A percentile compares a stretch with the other conserved stretches of the same genome.
Evolutionary conservation across 1,140 invertebrate genomes (phyloP).

Genomic region (Trichonephila clavata): DNA sequence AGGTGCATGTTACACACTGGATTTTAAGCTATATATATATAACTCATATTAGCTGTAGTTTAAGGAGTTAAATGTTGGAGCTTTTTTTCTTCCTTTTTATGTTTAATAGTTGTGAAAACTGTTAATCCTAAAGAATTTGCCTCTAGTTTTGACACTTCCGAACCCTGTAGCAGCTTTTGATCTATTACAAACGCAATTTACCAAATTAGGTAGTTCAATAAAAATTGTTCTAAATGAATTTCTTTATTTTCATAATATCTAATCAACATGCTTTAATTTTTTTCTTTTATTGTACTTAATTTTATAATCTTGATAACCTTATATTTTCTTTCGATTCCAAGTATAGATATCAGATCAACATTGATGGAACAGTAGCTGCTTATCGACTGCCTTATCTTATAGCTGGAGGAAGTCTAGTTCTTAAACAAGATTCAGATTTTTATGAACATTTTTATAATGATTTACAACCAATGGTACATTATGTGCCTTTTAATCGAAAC

Average conservation of each 20-base stretch:
- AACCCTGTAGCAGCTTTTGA: too few relatives aligned
- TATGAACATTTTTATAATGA: constrained; percentile 96
- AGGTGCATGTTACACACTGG: too few relatives aligned
- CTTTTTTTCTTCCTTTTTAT: too few relatives aligned
- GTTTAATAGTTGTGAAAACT: too few relatives aligned
- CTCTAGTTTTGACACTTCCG: too few relatives aligned
- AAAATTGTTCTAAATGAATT: neutral
- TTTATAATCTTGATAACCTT: too few relatives aligned
- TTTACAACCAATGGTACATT: constrained; percentile 89
- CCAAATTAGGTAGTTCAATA: too few relatives aligned
- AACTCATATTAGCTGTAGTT: too few relatives aligned
- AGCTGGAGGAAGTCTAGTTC: constrained; percentile 90
- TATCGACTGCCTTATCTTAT: constrained; percentile 96
- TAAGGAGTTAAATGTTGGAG: too few relatives aligned
- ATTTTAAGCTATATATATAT: too few relatives aligned
- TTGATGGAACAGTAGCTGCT: constrained; percentile 97
- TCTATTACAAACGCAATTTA: too few relatives aligned
- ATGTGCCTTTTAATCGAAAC: constrained; percentile 90
- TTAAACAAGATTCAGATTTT: constrained; percentile 96
- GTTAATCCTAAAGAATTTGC: too few relatives aligned
- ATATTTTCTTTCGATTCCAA: constrained; percentile 81
- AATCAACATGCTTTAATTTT: neutral
- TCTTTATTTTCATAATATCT: neutral
- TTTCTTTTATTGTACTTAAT: neutral
- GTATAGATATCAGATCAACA: constrained; percentile 97